Evolutionary conservation across 2,113 vertebrate genomes (phyloP).

Genomic region (Saiga tatarica): DNA sequence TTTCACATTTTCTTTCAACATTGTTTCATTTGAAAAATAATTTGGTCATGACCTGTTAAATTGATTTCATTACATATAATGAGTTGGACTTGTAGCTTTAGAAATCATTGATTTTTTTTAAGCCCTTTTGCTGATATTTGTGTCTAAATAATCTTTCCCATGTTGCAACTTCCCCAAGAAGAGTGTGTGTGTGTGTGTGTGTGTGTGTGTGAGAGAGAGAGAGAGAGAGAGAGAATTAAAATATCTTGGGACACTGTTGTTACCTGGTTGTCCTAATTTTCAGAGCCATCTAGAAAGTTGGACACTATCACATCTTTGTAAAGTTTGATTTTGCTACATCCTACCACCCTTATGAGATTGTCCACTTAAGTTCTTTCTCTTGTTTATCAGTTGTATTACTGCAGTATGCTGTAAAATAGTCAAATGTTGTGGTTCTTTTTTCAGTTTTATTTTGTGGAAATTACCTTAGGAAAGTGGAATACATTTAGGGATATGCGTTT

Average conservation of each 20-base stretch:
- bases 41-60: background rate
- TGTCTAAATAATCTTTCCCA: background rate
- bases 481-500: conserved; percentile 56
- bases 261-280: background rate
- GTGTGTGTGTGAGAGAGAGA: background rate
- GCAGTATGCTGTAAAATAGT: background rate
- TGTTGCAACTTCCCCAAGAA: background rate
- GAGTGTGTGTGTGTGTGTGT: background rate
- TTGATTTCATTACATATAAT: background rate
- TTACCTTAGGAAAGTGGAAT: background rate
- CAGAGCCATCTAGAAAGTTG: background rate
- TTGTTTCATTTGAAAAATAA: background rate
- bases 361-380: background rate
- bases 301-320: background rate
- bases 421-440: background rate
- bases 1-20: background rate
- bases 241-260: background rate
- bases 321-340: background rate
- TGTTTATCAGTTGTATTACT: background rate
- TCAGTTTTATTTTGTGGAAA: background rate
- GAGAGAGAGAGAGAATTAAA: background rate
- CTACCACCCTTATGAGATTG: no score
- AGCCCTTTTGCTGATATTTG: background rate
- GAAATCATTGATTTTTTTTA: background rate
- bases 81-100: background rate